Percentiles rank a stretch among this genome's conserved stretches.
phyloP scores from a whole-genome alignment of 2,888 invertebrate species.

The Aleiodes alternator region DNA sequence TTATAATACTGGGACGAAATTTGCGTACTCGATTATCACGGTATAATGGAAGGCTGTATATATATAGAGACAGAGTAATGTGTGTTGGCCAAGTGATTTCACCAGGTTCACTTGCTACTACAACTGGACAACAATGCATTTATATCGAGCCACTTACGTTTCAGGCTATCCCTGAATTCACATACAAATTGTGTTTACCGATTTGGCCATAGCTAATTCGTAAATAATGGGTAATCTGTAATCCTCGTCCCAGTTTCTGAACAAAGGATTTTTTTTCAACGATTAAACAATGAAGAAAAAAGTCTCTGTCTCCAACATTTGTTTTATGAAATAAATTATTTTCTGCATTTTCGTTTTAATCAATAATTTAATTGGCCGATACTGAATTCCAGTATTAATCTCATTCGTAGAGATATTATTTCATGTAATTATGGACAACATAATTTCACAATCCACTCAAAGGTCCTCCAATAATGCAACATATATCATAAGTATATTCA shows the following conservation, averaged over 20 bases:
- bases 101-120: not conserved
- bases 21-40: conserved; percentile 35
- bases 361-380: too few species aligned
- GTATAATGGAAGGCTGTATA: conserved; percentile 22
- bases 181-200: conserved; percentile 19
- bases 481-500: conserved; percentile 25
- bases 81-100: conserved; percentile 22
- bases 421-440: not conserved
- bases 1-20: not conserved
- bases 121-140: conserved; percentile 30
- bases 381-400: too few species aligned
- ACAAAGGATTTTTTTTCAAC: not conserved
- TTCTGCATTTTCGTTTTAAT: too few species aligned
- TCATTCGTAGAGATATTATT: not conserved
- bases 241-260: conserved; percentile 23
- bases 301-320: too few species aligned
- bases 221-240: conserved; percentile 1
- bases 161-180: conserved; percentile 4
- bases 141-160: conserved; percentile 26
- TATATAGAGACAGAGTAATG: too few species aligned
- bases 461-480: not conserved
- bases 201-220: conserved; percentile 19
- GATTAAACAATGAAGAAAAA: too few species aligned
- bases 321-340: too few species aligned
- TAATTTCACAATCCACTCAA: not conserved